Evolutionary conservation across 2,797 vertebrate species (phyloP), one percentile per base, ranked within the genome.

Genomic region (Alauda arvensis): DNA sequence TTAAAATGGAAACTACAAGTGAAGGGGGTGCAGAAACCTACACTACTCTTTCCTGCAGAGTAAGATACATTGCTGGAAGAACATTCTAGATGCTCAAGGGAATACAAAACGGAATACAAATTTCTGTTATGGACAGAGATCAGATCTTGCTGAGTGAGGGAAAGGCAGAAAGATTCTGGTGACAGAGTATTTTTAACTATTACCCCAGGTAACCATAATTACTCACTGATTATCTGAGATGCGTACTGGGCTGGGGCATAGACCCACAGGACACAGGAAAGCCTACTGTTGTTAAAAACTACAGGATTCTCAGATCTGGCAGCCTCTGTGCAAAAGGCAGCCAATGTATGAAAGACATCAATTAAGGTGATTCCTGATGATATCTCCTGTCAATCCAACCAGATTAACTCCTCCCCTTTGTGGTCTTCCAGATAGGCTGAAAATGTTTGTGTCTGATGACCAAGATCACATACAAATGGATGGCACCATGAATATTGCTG

Each of bases 321-420:
- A 74, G 62, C 37, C 34, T 49, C 55, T 62, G 26, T 55, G 49
- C 37, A 49, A 75, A 68, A 62, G n/a, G 43, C 49, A 62, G 19
- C 8, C 42, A 49, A 23, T n/a, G 7, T 67, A 48, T 21, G n/a
- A 49, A 74, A 74, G 42, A 37, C 8, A 25, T n/a, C 23, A n/a
- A 0, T 43, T 29, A 55, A 75, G n/a, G 42, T 0, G 0, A 55
- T 48, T 40, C 31, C 26, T 59, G 24, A 55, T 0, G 9, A 46
- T 48, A 43, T 48, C 19, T 68, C 28, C 37, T 18, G 11, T 29
- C 14, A 15, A 12, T 55, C 48, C 28, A 33, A 37, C 23, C 49
- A 55, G n/a, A 39, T 56, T 33, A 68, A 68, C 24, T 49, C 28
- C 28, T 68, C 43, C 29, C 55, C 8, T 80, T 37, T 2, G 1